Base-by-base conservation (phyloP, 2,113 vertebrate genomes). In the Passer domesticus region DNA sequence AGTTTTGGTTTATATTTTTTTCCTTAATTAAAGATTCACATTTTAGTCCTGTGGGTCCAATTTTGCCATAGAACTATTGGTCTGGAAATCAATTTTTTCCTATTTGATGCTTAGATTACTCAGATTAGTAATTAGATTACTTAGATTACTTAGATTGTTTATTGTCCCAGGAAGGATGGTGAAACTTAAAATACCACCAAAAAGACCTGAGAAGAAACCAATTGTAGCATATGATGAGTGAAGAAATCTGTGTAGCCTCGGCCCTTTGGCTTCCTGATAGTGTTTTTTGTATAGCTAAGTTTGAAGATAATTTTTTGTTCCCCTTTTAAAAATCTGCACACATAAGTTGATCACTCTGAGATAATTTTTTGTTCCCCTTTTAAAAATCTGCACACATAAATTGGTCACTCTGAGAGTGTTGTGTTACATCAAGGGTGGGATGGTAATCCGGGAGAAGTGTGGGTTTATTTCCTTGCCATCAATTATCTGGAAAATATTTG, bases 401-500 rank as follows among this genome's bases (percentile, higher is more conserved):
- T 47, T 25, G 33, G 74, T 92, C 15, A 11, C 17, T 74, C 30
- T 70, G n/a, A 91, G 24, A 52, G 16, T 78, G 33, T n/a, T 89
- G 15, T 52, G 33, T 63, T 83, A 27, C 24, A 39, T 56, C 41
- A 44, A 16, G 53, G 12, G 15, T 53, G 77, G 28, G 41, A 79
- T 15, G 12, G 56, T 46, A 74, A 43, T 27, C 35, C 22, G 33
- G 31, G 31, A 89, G 56, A 31, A 72, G 24, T 41, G 52, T 78
- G 86, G 64, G 30, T 16, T 94, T 62, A 56, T 37, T 87, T 91
- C 66, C 41, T 92, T 39, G 74, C 27, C 39, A 70, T 96, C 46
- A 73, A 69, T 94, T 94, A 64, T 59, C 39, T 56, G 19, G 35
- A 30, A 75, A 90, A 89, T 93, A 93, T 78, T 86, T 94, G 56